A percentile compares a stretch with the other conserved stretches of the same genome.
Evolutionary conservation across 2,113 vertebrate species (phyloP).

Genomic region (Brienomyrus longianalis): DNA sequence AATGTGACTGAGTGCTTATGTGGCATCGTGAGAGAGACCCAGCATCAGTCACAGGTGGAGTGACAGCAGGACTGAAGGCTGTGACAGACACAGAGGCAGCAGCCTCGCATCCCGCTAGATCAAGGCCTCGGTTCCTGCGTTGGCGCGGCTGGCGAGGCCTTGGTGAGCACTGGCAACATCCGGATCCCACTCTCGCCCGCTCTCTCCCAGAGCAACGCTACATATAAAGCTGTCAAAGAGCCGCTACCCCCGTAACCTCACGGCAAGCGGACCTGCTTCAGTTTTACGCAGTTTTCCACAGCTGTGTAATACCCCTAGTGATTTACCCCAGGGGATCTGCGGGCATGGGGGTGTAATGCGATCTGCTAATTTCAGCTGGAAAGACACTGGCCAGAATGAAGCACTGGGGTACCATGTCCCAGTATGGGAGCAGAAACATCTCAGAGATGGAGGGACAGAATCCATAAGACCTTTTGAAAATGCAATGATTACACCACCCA

Average conservation of each 20-base stretch:
- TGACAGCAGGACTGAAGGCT: constrained; percentile 7
- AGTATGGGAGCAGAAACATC: neutral
- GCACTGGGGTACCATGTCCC: neutral
- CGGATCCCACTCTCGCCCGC: constrained; percentile 21
- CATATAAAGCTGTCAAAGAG: neutral
- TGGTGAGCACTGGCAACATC: neutral
- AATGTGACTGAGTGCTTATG: neutral
- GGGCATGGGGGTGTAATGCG: neutral
- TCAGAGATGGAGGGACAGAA: neutral
- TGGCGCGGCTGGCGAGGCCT: neutral
- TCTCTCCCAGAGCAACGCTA: constrained; percentile 18
- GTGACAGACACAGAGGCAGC: constrained; percentile 8
- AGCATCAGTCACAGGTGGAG: constrained; percentile 23
- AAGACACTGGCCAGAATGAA: neutral
- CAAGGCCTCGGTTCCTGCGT: constrained; percentile 28
- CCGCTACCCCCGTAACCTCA: neutral
- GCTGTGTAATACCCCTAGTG: too few relatives aligned
- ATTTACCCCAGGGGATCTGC: neutral
- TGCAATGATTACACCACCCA: neutral
- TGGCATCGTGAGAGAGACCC: neutral
- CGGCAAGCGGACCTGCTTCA: neutral
- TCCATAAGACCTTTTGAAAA: neutral
- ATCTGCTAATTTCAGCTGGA: neutral
- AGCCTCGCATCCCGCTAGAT: constrained; percentile 19
- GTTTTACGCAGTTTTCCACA: neutral